These are phyloP conservation scores for Zaprionus nigranus DNA, from an alignment of 1,140 invertebrate genomes.

Conservation along the genomic window DNA sequence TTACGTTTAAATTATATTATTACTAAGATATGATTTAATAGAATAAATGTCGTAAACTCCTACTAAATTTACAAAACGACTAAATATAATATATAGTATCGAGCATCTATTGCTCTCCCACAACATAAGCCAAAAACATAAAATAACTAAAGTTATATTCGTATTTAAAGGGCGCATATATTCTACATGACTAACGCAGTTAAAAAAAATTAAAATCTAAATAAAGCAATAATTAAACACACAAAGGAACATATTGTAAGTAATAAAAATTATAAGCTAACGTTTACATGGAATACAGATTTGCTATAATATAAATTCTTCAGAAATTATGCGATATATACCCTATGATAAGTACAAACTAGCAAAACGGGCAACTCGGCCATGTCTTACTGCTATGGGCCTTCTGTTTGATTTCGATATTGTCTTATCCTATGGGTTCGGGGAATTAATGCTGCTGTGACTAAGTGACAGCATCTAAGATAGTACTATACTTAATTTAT, in stretches of 20 bases:
- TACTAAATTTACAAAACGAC: conserved; percentile 18
- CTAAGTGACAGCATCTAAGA: conserved; percentile 34
- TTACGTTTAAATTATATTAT: neutral
- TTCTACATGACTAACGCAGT: conserved; percentile 42
- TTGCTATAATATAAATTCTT: conserved; percentile 28
- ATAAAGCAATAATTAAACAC: conserved; percentile 62
- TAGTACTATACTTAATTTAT: conserved; percentile 11
- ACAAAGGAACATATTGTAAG: conserved; percentile 34
- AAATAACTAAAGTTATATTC: conserved; percentile 38
- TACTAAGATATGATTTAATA: neutral
- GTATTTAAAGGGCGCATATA: conserved; percentile 13
- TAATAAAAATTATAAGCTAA: conserved; percentile 33
- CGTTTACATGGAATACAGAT: conserved; percentile 47
- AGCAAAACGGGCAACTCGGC: conserved; percentile 25
- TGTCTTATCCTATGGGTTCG: conserved; percentile 7
- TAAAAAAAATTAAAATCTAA: conserved; percentile 33
- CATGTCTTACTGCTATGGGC: conserved; percentile 58
- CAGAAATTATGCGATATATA: conserved; percentile 11
- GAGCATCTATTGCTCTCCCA: conserved; percentile 10
- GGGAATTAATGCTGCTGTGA: conserved; percentile 20
- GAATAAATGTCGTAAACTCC: neutral
- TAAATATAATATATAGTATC: neutral
- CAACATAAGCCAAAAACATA: conserved; percentile 33
- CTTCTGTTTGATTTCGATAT: conserved; percentile 40
- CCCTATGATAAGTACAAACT: conserved; percentile 37